Evolutionary conservation across 2,797 vertebrate genomes (phyloP).

Genomic region (Ctenosaura bakeri): DNA sequence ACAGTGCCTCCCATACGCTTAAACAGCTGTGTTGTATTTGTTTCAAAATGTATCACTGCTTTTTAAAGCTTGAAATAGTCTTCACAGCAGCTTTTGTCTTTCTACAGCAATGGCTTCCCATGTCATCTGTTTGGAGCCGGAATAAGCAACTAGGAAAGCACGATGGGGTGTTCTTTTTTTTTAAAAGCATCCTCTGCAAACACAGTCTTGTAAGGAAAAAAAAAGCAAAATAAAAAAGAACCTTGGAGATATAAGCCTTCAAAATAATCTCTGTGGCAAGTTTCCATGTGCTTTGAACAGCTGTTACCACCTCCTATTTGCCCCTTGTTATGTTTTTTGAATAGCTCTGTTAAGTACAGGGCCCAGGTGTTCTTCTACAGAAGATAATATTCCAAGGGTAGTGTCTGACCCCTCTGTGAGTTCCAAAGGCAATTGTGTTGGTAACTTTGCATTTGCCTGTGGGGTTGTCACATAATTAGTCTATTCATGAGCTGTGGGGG

Average conservation of each 20-base stretch:
- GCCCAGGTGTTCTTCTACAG: slow-evolving; percentile 69
- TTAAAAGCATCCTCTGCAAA: slow-evolving; percentile 4
- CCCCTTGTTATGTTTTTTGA: slow-evolving; percentile 62
- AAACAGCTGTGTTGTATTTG: not conserved
- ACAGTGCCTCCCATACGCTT: not conserved
- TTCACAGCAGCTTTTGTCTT: not conserved
- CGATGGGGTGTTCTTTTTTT: not conserved
- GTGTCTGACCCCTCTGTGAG: slow-evolving; percentile 70
- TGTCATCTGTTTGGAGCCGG: not conserved
- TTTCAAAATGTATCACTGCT: not conserved
- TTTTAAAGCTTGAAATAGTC: not conserved
- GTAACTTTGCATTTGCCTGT: slow-evolving; percentile 77
- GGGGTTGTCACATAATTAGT: slow-evolving; percentile 75
- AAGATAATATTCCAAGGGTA: slow-evolving; percentile 72
- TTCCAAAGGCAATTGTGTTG: slow-evolving; percentile 74
- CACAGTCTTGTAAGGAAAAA: not conserved
- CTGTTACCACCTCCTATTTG: slow-evolving; percentile 48
- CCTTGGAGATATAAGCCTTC: not conserved
- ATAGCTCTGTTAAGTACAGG: slow-evolving; percentile 63
- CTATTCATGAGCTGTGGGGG: slow-evolving; percentile 77
- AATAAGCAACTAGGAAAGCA: slow-evolving; percentile 13
- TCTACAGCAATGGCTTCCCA: not conserved
- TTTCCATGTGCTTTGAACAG: slow-evolving; percentile 49
- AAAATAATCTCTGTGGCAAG: slow-evolving; percentile 34
- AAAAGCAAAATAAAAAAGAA: not conserved